phyloP scores from a whole-genome alignment of 2,888 invertebrate genomes.

The Zygothrica quintamaculata region DNA sequence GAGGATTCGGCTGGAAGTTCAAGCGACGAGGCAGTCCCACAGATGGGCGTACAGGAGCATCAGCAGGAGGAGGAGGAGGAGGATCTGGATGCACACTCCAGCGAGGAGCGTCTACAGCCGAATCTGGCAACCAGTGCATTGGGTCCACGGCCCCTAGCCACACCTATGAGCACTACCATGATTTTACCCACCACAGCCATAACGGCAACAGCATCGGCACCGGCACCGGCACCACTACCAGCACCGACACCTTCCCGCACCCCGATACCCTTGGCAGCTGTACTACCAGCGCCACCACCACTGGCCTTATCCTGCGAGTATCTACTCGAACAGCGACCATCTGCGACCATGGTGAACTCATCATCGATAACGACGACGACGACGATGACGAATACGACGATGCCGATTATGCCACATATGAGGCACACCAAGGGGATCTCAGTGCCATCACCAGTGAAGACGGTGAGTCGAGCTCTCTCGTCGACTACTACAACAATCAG shows the following conservation, averaged over 20 bases:
- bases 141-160: slow-evolving; percentile 72
- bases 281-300: slow-evolving; percentile 45
- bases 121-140: slow-evolving; percentile 60
- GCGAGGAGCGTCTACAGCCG: slow-evolving; percentile 67
- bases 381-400: slow-evolving; percentile 78
- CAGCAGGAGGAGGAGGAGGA: slow-evolving; percentile 32
- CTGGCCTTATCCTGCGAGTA: slow-evolving; percentile 82
- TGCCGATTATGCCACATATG: slow-evolving; percentile 84
- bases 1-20: slow-evolving; percentile 85
- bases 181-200: slow-evolving; percentile 73
- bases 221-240: slow-evolving; percentile 14
- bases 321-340: slow-evolving; percentile 82
- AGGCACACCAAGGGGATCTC: slow-evolving; percentile 21
- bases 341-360: slow-evolving; percentile 44
- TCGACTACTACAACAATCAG: slow-evolving; percentile 87
- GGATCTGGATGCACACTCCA: slow-evolving; percentile 46
- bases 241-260: slow-evolving; percentile 8
- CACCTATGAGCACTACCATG: slow-evolving; percentile 58
- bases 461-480: slow-evolving; percentile 85
- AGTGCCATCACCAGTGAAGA: slow-evolving; percentile 80
- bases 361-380: slow-evolving; percentile 61
- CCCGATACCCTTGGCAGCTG: slow-evolving; percentile 10
- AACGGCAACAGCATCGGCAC: slow-evolving; percentile 11
- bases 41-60: slow-evolving; percentile 13
- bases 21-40: slow-evolving; percentile 79